Base-by-base conservation (phyloP, 2,888 invertebrate species). In the Limnephilus rhombicus region DNA sequence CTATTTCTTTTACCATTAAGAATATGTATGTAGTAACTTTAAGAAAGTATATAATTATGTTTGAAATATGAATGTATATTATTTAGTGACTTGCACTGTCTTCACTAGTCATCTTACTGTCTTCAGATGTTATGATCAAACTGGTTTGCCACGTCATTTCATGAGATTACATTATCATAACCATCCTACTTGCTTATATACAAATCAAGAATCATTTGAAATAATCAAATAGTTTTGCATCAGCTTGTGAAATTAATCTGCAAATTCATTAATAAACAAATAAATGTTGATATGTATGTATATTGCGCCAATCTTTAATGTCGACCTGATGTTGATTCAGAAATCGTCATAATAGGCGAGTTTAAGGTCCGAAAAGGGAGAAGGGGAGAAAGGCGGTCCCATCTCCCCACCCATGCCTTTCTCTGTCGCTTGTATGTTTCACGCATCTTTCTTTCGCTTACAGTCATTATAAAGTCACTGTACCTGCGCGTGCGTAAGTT, bases 71-170 rank as follows among this genome's bases (percentile, higher is more conserved):
- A 34, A 53, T 53, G 18, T 53, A 7, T 24, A 68, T 68, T 68
- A 68, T 83, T 83, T n/a, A 83, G 83, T 83, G 83, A 37, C 83
- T 83, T 34, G 18, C 12, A 37, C n/a, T n/a, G n/a, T n/a, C n/a
- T n/a, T n/a, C n/a, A n/a, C 83, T 83, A 83, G 83, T 83, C 83
- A 83, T 37, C 37, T 83, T 83, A 83, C 37, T 37, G n/a, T 37
- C 37, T 24, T 83, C 37, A 83, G 83, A 41, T 83, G 12, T n/a
- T 37, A 83, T 7, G 37, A 83, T 34, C 83, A 18, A 83, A 83
- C 24, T 83, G 83, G 37, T 83, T 83, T 34, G 18, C 37, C 24
- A 24, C 83, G 3, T 83, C 37, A 37, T 41, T 83, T 34, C 15
- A 18, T 37, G 83, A 83, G 37, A 83, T 34, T 83, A 83, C 24